phyloP scores from a whole-genome alignment of 2,888 invertebrate genomes.

The Phanerotoma sp. region DNA sequence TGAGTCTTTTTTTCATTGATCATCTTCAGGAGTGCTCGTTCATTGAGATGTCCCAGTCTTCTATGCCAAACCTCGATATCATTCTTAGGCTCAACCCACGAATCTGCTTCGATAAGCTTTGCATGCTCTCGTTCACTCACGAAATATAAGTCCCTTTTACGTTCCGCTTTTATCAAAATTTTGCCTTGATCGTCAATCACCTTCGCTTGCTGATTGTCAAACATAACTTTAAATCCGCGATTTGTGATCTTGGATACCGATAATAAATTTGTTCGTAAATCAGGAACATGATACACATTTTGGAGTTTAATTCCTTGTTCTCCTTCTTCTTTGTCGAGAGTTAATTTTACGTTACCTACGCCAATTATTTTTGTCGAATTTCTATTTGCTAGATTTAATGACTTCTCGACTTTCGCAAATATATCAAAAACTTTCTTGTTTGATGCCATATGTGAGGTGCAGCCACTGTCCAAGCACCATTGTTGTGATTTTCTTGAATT shows the following conservation, averaged over 20 bases:
- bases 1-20: slow-evolving; percentile 14
- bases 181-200: slow-evolving; percentile 14
- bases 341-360: not conserved
- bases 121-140: slow-evolving; percentile 1
- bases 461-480: slow-evolving; percentile 5
- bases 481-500: not conserved
- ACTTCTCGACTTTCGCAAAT: not conserved
- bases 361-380: not conserved
- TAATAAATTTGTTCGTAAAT: slow-evolving; percentile 27
- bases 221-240: slow-evolving; percentile 19
- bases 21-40: slow-evolving; percentile 24
- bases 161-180: slow-evolving; percentile 14
- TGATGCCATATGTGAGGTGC: slow-evolving; percentile 1
- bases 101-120: slow-evolving; percentile 9
- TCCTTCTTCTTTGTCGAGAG: not conserved
- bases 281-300: slow-evolving; percentile 12
- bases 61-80: slow-evolving; percentile 24
- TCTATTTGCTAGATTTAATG: not conserved
- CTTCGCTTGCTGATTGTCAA: slow-evolving; percentile 20
- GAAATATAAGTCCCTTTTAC: slow-evolving; percentile 23
- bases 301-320: slow-evolving; percentile 9
- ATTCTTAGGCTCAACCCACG: not conserved
- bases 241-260: slow-evolving; percentile 28
- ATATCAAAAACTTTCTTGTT: not conserved
- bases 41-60: slow-evolving; percentile 26